Conservation (phyloP, 2,888 invertebrate species). For the Petrolisthes cinctipes region DNA sequence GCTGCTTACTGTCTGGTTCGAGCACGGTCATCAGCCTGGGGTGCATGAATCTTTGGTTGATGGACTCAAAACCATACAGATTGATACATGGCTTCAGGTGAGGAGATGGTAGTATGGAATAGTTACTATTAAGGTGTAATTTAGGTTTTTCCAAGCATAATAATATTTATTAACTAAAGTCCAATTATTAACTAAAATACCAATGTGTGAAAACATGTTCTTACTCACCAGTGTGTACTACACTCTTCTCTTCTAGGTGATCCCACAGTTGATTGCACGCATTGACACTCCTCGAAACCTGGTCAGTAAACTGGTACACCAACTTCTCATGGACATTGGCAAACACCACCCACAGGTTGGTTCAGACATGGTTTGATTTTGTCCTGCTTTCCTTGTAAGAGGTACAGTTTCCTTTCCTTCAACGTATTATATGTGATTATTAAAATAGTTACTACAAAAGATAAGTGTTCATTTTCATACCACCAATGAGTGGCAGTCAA, state of each 20-base stretch:
- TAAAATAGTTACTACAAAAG: too few relatives aligned
- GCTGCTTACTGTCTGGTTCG: constrained; percentile 97
- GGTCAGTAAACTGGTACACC: constrained; percentile 91
- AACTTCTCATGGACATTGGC: constrained; percentile 94
- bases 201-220: background rate
- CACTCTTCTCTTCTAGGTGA: constrained; percentile 75
- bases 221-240: background rate
- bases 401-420: too few relatives aligned
- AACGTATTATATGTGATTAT: too few relatives aligned
- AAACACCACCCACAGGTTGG: constrained; percentile 91
- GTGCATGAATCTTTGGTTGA: constrained; percentile 94
- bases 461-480: too few relatives aligned
- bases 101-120: background rate
- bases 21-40: constrained; percentile 93
- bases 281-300: constrained; percentile 92
- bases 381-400: too few relatives aligned
- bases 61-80: constrained; percentile 92
- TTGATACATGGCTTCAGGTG: constrained; percentile 97
- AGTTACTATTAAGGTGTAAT: too few relatives aligned
- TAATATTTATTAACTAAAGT: too few relatives aligned
- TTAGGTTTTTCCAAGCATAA: too few relatives aligned
- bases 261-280: constrained; percentile 97
- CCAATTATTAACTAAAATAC: background rate
- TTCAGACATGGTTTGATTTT: too few relatives aligned
- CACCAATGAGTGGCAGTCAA: too few relatives aligned